Conservation (phyloP, 1,140 invertebrate species). For the Sycophila sp. region DNA sequence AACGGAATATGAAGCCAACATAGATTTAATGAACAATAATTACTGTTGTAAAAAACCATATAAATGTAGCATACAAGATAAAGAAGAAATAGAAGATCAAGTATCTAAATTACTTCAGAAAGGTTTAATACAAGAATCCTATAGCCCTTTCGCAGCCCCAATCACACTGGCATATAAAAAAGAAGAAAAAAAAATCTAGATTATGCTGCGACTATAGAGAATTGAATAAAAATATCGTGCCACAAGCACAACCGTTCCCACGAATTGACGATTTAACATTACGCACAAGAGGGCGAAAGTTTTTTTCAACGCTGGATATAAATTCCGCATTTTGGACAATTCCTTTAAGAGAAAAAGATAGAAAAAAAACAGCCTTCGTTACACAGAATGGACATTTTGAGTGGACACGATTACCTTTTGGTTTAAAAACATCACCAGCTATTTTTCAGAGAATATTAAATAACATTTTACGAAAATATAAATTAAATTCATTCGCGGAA, state of each 20-base stretch:
- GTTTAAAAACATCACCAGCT: no score
- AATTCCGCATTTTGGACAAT: neutral
- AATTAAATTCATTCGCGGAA: neutral
- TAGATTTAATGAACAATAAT: slow-evolving; percentile 19
- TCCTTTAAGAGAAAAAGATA: neutral
- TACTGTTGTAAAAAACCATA: slow-evolving; percentile 16
- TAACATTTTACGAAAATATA: neutral
- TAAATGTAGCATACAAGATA: slow-evolving; percentile 7
- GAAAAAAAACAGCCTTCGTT: neutral
- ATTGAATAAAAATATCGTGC: no score
- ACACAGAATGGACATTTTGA: neutral
- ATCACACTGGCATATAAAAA: slow-evolving; percentile 55
- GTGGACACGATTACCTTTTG: neutral
- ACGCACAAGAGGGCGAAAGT: neutral
- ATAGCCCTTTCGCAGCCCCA: slow-evolving; percentile 52
- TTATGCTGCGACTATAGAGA: slow-evolving; percentile 46
- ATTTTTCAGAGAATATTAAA: no score
- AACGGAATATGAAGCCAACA: slow-evolving; percentile 15
- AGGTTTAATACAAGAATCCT: slow-evolving; percentile 33
- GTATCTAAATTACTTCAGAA: slow-evolving; percentile 21
- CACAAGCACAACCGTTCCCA: no score
- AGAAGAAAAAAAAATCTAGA: slow-evolving; percentile 41
- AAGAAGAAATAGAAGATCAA: slow-evolving; percentile 28
- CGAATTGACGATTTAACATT: neutral
- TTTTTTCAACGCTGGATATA: neutral